These are phyloP conservation scores for Listronotus bonariensis DNA, from an alignment of 1,140 invertebrate genomes.

Conservation along the genomic window DNA sequence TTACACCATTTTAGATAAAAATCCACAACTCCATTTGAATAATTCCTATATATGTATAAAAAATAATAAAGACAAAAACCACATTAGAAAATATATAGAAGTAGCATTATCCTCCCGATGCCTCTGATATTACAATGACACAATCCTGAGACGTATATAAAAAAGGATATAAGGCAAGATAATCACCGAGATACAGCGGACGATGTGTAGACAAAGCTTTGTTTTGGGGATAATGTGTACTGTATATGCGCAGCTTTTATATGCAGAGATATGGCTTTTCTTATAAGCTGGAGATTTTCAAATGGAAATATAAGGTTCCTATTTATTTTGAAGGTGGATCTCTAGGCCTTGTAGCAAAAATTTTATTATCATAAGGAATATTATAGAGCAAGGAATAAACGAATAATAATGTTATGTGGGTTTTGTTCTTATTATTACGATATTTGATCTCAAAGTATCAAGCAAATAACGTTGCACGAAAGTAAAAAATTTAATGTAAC, in stretches of 20 bases:
- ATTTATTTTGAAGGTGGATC: constrained; percentile 19
- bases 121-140: constrained; percentile 25
- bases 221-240: constrained; percentile 33
- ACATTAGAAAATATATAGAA: constrained; percentile 3
- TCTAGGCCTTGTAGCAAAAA: not conserved
- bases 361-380: no score
- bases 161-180: constrained; percentile 26
- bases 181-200: constrained; percentile 27
- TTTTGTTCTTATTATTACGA: no score
- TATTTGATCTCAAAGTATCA: no score
- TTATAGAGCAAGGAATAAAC: not conserved
- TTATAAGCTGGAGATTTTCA: constrained; percentile 28
- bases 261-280: constrained; percentile 24
- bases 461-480: no score
- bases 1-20: no score
- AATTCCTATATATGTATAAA: no score
- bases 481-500: no score
- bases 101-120: constrained; percentile 20
- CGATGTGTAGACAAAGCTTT: constrained; percentile 35
- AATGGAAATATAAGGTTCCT: constrained; percentile 32
- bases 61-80: not conserved
- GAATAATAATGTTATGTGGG: not conserved
- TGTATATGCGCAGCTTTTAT: constrained; percentile 28
- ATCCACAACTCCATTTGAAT: no score
- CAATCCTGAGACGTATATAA: constrained; percentile 29